Conservation (phyloP, 1,140 invertebrate species). For the Drosophila ficusphila region DNA sequence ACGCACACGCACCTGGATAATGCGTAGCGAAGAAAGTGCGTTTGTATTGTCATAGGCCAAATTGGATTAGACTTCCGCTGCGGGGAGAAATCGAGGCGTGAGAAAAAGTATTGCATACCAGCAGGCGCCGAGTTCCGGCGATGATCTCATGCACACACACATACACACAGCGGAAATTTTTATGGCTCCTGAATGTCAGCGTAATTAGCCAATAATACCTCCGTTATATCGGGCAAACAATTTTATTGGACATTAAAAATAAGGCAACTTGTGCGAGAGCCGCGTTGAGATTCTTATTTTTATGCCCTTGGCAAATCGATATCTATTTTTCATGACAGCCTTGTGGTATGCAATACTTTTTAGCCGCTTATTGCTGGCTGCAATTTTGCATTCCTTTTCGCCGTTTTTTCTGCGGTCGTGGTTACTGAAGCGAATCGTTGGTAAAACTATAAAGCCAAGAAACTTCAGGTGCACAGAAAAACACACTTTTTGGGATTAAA, state of each 20-base stretch:
- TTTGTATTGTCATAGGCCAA: slow-evolving; percentile 71
- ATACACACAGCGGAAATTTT: slow-evolving; percentile 1
- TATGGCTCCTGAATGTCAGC: background rate
- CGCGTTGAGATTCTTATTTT: slow-evolving; percentile 32
- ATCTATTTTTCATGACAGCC: slow-evolving; percentile 74
- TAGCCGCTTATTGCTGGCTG: slow-evolving; percentile 29
- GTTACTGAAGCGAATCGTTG: slow-evolving; percentile 64
- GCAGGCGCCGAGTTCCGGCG: slow-evolving; percentile 56
- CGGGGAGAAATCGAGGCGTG: slow-evolving; percentile 33
- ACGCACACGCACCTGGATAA: slow-evolving; percentile 71
- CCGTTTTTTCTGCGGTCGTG: slow-evolving; percentile 17
- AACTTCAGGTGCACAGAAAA: slow-evolving; percentile 51
- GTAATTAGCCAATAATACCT: slow-evolving; percentile 53
- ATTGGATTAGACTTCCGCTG: slow-evolving; percentile 54
- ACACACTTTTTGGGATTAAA: slow-evolving; percentile 61
- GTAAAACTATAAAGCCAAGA: slow-evolving; percentile 19
- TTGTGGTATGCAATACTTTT: slow-evolving; percentile 73
- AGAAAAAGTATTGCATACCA: slow-evolving; percentile 74
- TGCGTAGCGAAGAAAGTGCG: slow-evolving; percentile 75
- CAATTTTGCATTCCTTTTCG: slow-evolving; percentile 27
- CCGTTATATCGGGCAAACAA: slow-evolving; percentile 15
- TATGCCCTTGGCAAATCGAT: slow-evolving; percentile 63
- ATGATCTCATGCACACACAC: slow-evolving; percentile 68
- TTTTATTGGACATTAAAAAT: slow-evolving; percentile 21
- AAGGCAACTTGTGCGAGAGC: background rate